phyloP scores from a whole-genome alignment of 2,888 invertebrate genomes.

The Leucania comma region DNA sequence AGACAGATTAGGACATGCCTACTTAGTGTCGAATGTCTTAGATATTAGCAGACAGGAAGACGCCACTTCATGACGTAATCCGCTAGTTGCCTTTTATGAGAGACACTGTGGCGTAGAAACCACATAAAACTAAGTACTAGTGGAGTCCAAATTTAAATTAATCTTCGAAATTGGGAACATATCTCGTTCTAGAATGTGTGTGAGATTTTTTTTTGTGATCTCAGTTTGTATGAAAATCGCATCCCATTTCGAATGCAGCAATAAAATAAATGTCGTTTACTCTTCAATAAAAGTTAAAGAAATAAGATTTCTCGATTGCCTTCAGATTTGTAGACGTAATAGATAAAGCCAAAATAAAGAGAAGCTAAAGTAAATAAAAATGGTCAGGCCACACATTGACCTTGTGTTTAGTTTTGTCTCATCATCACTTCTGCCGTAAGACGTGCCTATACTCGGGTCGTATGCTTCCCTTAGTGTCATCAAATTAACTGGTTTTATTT shows the following conservation, averaged over 20 bases:
- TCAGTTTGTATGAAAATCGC: too few relatives aligned
- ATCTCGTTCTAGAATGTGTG: too few relatives aligned
- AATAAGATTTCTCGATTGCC: too few relatives aligned
- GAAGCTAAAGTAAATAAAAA: too few relatives aligned
- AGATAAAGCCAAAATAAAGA: too few relatives aligned
- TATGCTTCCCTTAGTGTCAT: not conserved
- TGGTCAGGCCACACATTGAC: too few relatives aligned
- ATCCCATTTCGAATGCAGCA: too few relatives aligned
- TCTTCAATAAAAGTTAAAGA: too few relatives aligned
- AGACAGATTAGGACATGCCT: not conserved
- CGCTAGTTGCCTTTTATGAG: slow-evolving; percentile 9
- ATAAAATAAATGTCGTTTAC: too few relatives aligned
- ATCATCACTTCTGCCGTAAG: not conserved
- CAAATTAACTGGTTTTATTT: too few relatives aligned
- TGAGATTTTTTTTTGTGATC: too few relatives aligned
- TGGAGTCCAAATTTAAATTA: not conserved
- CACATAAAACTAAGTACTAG: not conserved
- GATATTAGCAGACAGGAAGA: slow-evolving; percentile 19
- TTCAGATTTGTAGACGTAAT: too few relatives aligned
- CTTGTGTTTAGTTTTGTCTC: not conserved
- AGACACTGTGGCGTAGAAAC: not conserved
- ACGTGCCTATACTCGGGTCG: not conserved
- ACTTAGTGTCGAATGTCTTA: not conserved
- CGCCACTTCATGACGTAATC: slow-evolving; percentile 22
- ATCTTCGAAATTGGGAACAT: not conserved